phyloP scores from a whole-genome alignment of 2,113 vertebrate genomes.

The Amphiprion percula region DNA sequence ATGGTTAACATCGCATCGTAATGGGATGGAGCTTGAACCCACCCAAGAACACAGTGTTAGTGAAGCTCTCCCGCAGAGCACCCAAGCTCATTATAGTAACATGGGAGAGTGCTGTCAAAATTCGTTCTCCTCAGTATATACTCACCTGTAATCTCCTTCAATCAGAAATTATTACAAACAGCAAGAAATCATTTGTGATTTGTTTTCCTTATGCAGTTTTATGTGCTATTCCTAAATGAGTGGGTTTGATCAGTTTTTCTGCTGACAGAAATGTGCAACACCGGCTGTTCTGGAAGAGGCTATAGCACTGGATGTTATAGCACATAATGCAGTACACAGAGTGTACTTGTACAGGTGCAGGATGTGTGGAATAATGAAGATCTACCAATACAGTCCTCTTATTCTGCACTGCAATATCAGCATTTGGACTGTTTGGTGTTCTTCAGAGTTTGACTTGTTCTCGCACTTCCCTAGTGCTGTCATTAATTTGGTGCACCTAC shows the following conservation, averaged over 20 bases:
- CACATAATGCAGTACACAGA: not conserved
- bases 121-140: conserved; percentile 25
- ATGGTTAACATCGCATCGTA: conserved; percentile 69
- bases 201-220: conserved; percentile 7
- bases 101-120: conserved; percentile 20
- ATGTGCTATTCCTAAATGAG: conserved; percentile 2
- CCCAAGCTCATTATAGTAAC: conserved; percentile 55
- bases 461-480: not conserved
- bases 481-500: not conserved
- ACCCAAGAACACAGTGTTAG: conserved; percentile 40
- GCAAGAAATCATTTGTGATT: conserved; percentile 24
- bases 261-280: not conserved
- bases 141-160: conserved; percentile 24
- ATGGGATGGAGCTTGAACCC: conserved; percentile 61
- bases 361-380: conserved; percentile 5
- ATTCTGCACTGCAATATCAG: not conserved
- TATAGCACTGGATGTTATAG: not conserved
- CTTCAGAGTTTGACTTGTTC: not conserved
- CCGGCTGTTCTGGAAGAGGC: conserved; percentile 4
- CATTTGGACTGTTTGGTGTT: not conserved
- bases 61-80: conserved; percentile 39
- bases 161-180: conserved; percentile 21
- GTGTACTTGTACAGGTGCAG: conserved; percentile 11
- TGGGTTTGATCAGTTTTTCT: not conserved
- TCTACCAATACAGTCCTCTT: not conserved